phyloP scores from a whole-genome alignment of 2,113 vertebrate species.

The Apaloderma vittatum region DNA sequence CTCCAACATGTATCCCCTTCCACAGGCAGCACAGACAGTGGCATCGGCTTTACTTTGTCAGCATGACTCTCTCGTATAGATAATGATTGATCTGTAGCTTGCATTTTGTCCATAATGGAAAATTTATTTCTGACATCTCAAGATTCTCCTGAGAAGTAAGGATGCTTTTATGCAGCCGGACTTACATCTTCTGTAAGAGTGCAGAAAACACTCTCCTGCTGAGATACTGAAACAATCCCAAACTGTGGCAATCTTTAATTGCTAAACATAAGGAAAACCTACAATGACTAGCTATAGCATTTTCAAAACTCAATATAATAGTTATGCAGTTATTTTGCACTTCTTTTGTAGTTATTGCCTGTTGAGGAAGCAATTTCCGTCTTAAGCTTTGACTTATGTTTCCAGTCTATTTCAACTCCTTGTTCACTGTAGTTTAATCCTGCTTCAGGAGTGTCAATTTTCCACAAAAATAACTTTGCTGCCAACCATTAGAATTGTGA shows the following conservation, averaged over 20 bases:
- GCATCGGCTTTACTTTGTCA: background rate
- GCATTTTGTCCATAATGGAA: background rate
- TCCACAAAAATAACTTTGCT: slow-evolving; percentile 81
- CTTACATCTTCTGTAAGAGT: background rate
- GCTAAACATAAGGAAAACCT: slow-evolving; percentile 26
- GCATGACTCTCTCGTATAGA: background rate
- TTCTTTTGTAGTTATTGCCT: slow-evolving; percentile 46
- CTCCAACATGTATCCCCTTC: background rate
- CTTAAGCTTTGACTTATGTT: slow-evolving; percentile 57
- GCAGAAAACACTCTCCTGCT: background rate
- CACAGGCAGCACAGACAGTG: background rate
- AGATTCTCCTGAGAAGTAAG: background rate
- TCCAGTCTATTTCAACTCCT: slow-evolving; percentile 60
- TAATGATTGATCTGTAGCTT: background rate
- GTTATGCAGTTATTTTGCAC: slow-evolving; percentile 38
- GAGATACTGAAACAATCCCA: slow-evolving; percentile 18
- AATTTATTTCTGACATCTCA: background rate
- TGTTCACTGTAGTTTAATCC: slow-evolving; percentile 53
- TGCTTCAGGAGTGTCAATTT: slow-evolving; percentile 71
- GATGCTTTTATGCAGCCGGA: background rate
- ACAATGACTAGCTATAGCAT: background rate
- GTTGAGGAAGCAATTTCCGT: slow-evolving; percentile 64
- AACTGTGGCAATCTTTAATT: slow-evolving; percentile 48
- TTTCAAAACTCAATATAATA: slow-evolving; percentile 54
- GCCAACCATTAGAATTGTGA: slow-evolving; percentile 44